Conservation (phyloP, 2,888 invertebrate species). For the Plagodis pulveraria region DNA sequence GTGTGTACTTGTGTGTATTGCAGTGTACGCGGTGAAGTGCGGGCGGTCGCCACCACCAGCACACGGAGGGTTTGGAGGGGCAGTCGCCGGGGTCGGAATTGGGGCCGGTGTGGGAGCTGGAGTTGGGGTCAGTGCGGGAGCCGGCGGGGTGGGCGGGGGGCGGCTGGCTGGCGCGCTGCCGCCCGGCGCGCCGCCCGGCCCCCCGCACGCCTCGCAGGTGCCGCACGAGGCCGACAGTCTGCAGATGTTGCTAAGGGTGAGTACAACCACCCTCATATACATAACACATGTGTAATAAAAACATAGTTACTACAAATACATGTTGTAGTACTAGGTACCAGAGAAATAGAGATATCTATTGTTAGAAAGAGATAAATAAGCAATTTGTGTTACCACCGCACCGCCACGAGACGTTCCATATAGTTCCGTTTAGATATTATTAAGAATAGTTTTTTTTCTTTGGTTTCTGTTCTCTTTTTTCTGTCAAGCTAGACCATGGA, state of each 20-base stretch:
- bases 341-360: no score
- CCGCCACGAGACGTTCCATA: no score
- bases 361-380: no score
- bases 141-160: constrained; percentile 23
- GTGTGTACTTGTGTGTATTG: constrained; percentile 1
- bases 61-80: constrained; percentile 53
- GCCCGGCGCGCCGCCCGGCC: constrained; percentile 69
- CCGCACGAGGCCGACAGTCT: constrained; percentile 93
- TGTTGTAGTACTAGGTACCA: no score
- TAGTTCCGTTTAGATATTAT: no score
- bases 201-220: constrained; percentile 91
- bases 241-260: constrained; percentile 90
- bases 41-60: constrained; percentile 48
- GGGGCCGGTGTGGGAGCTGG: constrained; percentile 54
- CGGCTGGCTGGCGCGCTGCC: constrained; percentile 54
- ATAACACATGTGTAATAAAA: not conserved
- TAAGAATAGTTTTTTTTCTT: no score
- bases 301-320: no score
- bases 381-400: no score
- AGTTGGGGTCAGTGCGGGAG: constrained; percentile 16
- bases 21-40: constrained; percentile 46
- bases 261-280: constrained; percentile 34
- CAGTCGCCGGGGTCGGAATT: constrained; percentile 19
- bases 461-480: no score
- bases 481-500: no score